Base-by-base conservation (phyloP, 1,140 invertebrate genomes). In the Drosophila orosa region DNA sequence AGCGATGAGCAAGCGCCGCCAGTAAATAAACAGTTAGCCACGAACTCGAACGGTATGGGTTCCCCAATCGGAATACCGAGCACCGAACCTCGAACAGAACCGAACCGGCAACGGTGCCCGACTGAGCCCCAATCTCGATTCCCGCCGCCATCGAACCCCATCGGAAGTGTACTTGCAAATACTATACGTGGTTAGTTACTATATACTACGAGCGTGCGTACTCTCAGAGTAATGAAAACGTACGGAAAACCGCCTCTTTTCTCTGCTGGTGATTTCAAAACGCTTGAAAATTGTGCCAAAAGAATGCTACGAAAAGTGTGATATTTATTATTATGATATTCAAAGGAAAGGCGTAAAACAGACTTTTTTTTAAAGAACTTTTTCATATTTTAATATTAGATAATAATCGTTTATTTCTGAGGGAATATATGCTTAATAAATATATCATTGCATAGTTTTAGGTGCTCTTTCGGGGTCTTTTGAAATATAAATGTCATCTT, bases 61-160 rank as follows among this genome's bases (percentile, higher is more conserved):
- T n/a, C n/a, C 44, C 17, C 47, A 31, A 50, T 50, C 24, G 52
- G 24, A 71, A 37, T 40, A 62, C 58, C 40, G 52, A 74, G 47
- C 45, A 56, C 54, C 56, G 68, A 72, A 66, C 17, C 29, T 33
- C 62, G 54, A 74, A 74, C 78, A 65, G 67, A 59, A 69, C 77
- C 73, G 74, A 73, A 57, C 72, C 63, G 65, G 58, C 78, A 63
- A 58, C 74, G 78, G 50, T 75, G 68, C 61, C 47, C 71, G 73
- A 86, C 81, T 76, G 74, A 65, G 40, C 8, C n/a, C 45, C 42
- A 65, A 31, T 39, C 33, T 48, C 33, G 65, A 68, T 31, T 19
- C 33, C 33, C 60, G 59, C 19, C 33, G 31, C 40, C 42, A 67
- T 56, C 48, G 67, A 44, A 65, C 29, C 66, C 19, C 45, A 68